Evolutionary conservation across 2,888 invertebrate genomes (phyloP).

Genomic region (Synanthedon tipuliformis): DNA sequence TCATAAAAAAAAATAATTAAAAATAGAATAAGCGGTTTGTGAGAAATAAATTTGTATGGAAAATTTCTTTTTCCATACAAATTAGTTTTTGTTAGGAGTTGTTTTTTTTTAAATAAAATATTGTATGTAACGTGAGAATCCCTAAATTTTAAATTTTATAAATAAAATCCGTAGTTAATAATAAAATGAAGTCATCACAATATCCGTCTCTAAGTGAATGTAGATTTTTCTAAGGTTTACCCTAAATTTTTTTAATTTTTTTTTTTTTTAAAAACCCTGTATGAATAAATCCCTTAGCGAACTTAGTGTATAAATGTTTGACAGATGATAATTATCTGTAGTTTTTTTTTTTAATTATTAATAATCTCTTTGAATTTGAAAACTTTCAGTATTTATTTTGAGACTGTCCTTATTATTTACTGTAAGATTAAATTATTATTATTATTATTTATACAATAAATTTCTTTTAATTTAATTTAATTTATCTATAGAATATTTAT

Average conservation of each 20-base stretch:
- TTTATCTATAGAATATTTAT: no score
- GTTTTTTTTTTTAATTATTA: not conserved
- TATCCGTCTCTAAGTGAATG: conserved; percentile 29
- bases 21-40: no score
- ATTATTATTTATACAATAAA: no score
- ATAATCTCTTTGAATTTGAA: not conserved
- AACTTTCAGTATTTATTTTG: not conserved
- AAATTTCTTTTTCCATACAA: no score
- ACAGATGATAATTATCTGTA: conserved; percentile 29
- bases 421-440: not conserved
- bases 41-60: no score
- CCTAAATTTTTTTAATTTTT: conserved; percentile 11
- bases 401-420: not conserved
- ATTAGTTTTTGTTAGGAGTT: no score
- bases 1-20: no score
- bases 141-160: no score
- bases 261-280: conserved; percentile 41
- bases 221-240: not conserved
- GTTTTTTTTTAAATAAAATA: no score
- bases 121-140: no score
- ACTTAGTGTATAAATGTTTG: conserved; percentile 40
- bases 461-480: no score
- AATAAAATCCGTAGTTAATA: conserved; percentile 25
- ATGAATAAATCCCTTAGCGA: conserved; percentile 62
- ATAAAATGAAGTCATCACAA: conserved; percentile 23